Evolutionary conservation across 2,113 vertebrate species (phyloP).

Genomic region (Takifugu flavidus): DNA sequence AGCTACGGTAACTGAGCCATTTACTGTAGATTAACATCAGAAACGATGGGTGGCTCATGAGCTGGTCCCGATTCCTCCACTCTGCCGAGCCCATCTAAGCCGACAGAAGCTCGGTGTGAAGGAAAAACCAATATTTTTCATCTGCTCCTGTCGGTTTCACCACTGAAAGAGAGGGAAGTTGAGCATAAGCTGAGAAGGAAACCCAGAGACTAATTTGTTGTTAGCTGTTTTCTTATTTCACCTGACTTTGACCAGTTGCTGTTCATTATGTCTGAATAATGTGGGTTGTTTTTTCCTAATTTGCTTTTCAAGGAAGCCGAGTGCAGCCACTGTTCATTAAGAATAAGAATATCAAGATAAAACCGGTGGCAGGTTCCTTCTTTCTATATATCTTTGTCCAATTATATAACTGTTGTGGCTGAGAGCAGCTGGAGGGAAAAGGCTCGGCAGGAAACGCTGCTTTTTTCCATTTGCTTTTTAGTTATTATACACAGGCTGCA

Average conservation of each 20-base stretch:
- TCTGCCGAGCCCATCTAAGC: no score
- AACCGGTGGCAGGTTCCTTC: slow-evolving; percentile 11
- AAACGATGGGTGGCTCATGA: not conserved
- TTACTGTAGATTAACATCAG: not conserved
- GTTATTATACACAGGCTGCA: no score
- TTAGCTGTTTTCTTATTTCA: slow-evolving; percentile 38
- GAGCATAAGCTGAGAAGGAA: slow-evolving; percentile 8
- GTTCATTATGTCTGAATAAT: slow-evolving; percentile 19
- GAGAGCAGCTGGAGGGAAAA: slow-evolving; percentile 1
- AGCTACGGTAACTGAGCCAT: not conserved
- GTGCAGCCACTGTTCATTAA: slow-evolving; percentile 32
- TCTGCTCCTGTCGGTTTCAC: slow-evolving; percentile 37
- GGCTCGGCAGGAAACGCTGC: not conserved
- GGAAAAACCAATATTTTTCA: slow-evolving; percentile 15
- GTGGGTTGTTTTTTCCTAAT: slow-evolving; percentile 19
- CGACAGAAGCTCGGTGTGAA: not conserved
- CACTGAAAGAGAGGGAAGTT: slow-evolving; percentile 30
- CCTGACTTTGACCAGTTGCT: slow-evolving; percentile 21
- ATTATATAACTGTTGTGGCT: slow-evolving; percentile 8
- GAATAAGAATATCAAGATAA: slow-evolving; percentile 4
- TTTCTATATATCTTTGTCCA: slow-evolving; percentile 14
- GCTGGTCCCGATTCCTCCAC: not conserved
- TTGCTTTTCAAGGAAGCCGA: slow-evolving; percentile 18
- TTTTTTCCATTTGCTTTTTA: no score
- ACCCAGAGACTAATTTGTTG: slow-evolving; percentile 37